Percentiles rank a stretch among this genome's conserved stretches.
phyloP scores from a whole-genome alignment of 2,888 invertebrate genomes.

The Agrypnus murinus region DNA sequence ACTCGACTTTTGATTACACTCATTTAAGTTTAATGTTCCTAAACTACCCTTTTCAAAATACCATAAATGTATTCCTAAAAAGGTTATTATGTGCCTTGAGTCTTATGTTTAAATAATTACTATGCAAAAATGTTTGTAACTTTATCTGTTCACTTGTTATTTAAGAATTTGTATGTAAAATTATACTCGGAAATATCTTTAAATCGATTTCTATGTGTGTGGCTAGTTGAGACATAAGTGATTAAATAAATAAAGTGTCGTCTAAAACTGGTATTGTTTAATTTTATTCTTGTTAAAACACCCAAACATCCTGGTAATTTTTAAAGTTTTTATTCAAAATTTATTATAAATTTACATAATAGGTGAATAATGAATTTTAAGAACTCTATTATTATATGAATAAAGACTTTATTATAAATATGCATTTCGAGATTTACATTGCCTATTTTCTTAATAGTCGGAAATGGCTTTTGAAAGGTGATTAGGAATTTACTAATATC shows the following conservation, averaged over 20 bases:
- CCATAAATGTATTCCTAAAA: no score
- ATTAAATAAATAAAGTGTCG: conserved; percentile 41
- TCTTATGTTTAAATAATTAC: not conserved
- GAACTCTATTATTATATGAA: no score
- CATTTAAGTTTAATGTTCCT: conserved; percentile 20
- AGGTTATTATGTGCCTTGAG: no score
- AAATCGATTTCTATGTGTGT: conserved; percentile 40
- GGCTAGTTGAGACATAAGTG: conserved; percentile 39
- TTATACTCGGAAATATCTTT: conserved; percentile 36
- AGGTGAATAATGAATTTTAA: no score
- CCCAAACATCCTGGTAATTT: no score
- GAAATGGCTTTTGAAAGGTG: no score
- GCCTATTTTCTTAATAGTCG: no score
- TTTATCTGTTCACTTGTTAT: conserved; percentile 30
- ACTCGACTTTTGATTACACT: conserved; percentile 16
- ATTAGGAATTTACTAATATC: no score
- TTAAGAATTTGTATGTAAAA: conserved; percentile 35
- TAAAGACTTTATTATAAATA: no score
- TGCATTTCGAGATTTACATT: no score
- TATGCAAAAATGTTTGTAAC: conserved; percentile 35
- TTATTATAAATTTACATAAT: no score
- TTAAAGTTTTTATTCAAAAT: no score
- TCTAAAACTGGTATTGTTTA: conserved; percentile 43
- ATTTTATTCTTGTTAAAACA: conserved; percentile 22
- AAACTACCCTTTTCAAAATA: not conserved